Base-by-base conservation (phyloP, 2,113 vertebrate species). In the Catharus bicknelli region DNA sequence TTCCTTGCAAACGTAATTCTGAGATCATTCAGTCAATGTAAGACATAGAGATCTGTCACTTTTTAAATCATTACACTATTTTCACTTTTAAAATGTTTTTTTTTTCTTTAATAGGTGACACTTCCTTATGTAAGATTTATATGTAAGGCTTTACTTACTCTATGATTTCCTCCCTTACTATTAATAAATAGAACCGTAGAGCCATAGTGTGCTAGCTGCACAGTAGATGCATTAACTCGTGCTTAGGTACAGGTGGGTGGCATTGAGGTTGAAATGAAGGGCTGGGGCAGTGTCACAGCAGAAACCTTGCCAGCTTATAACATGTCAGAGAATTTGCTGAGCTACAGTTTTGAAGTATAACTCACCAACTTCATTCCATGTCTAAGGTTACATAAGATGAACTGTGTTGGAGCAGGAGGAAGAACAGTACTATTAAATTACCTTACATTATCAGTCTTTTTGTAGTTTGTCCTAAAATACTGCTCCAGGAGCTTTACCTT, bases 11-110 rank as follows among this genome's bases (percentile, higher is more conserved):
- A 86, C 3, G 3, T 77, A 73, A 73, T 74, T 58, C 21, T 69
- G n/a, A 74, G n/a, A 29, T 76, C 16, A 30, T 70, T 50, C n/a
- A 70, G 59, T 90, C 47, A 61, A 2, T 75, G 51, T 21, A 86
- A 84, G 38, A 67, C 13, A 13, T 50, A 64, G 51, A 62, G 18
- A 61, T 54, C 27, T 61, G 9, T 11, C 0, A 0, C 22, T 67
- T 75, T 61, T 70, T 10, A 59, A 74, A 30, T 75, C 16, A 26
- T 47, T 59, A 43, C 16, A 22, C 19, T 81, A 4, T 74, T 86
- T 95, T 62, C 59, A 82, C 26, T 17, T 88, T 30, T 50, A 26
- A 85, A 47, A 20, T 54, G 5, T 68, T 54, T 75, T 45, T 58
- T 57, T 10, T 61, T 75, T 69, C 40, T 66, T 88, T n/a, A 21